phyloP scores from a whole-genome alignment of 2,113 vertebrate genomes.

The Amblyopsis rosae region DNA sequence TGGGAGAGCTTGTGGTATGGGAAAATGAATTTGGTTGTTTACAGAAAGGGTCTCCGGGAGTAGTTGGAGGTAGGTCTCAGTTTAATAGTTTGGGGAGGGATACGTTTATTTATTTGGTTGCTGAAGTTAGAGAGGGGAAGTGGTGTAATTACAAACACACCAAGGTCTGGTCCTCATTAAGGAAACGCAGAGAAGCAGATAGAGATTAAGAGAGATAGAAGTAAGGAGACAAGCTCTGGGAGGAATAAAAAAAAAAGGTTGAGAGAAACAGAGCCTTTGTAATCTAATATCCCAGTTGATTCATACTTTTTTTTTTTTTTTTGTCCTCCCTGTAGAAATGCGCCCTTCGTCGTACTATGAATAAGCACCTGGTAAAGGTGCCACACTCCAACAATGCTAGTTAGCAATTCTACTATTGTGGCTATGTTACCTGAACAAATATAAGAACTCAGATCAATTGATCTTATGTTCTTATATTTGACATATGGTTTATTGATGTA shows the following conservation, averaged over 20 bases:
- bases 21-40: neutral
- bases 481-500: no score
- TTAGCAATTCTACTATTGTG: neutral
- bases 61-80: conserved; percentile 27
- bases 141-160: conserved; percentile 75
- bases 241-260: conserved; percentile 30
- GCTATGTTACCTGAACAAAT: no score
- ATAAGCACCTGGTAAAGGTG: neutral
- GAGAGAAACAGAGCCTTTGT: conserved; percentile 27
- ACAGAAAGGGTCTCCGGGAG: conserved; percentile 10
- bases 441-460: no score
- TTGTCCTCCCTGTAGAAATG: neutral
- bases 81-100: conserved; percentile 25
- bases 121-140: conserved; percentile 66
- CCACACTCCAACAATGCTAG: neutral
- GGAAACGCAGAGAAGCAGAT: conserved; percentile 56
- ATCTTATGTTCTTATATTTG: no score
- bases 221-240: conserved; percentile 43
- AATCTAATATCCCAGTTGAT: conserved; percentile 36
- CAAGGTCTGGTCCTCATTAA: conserved; percentile 75
- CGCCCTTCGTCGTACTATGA: conserved; percentile 15
- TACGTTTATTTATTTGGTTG: conserved; percentile 51
- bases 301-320: conserved; percentile 15
- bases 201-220: conserved; percentile 57
- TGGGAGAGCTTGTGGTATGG: neutral